Conservation (phyloP, 2,113 vertebrate genomes). For the Bujurquina vittata region DNA sequence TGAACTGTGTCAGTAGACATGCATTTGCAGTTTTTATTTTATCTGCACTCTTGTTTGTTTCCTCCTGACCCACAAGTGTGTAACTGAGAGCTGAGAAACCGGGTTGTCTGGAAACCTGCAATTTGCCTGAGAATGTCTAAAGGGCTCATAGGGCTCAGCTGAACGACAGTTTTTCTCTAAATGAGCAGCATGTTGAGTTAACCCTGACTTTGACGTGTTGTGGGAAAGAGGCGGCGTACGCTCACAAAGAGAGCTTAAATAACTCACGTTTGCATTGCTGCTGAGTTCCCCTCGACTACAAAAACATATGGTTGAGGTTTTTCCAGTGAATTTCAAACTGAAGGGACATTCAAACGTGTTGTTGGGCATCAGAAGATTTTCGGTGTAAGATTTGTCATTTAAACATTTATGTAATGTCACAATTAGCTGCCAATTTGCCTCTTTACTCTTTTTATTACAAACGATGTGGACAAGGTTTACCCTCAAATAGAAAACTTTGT, state of each 20-base stretch:
- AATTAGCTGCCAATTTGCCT: neutral
- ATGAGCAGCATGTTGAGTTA: neutral
- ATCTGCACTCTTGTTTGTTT: constrained; percentile 3
- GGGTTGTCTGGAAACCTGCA: neutral
- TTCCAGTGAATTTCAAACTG: neutral
- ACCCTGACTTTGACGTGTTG: neutral
- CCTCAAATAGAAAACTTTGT: neutral
- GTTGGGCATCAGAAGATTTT: constrained; percentile 18
- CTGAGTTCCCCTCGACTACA: neutral
- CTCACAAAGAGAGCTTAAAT: neutral
- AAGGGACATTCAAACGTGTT: neutral
- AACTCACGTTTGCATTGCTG: constrained; percentile 8
- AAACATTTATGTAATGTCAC: constrained; percentile 11
- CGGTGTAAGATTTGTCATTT: neutral
- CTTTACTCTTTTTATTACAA: neutral
- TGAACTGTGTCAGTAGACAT: constrained; percentile 1
- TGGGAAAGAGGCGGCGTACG: neutral
- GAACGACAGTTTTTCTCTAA: neutral
- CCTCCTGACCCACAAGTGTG: neutral
- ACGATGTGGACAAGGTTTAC: neutral
- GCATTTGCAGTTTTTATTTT: constrained; percentile 6
- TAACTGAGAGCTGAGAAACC: neutral
- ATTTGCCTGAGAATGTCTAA: neutral
- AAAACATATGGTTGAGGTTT: neutral
- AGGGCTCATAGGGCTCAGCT: neutral